Percentiles rank a stretch among this genome's conserved stretches.
Evolutionary conservation across 2,888 invertebrate species (phyloP).

Genomic region (Omphaloscelis lunosa): DNA sequence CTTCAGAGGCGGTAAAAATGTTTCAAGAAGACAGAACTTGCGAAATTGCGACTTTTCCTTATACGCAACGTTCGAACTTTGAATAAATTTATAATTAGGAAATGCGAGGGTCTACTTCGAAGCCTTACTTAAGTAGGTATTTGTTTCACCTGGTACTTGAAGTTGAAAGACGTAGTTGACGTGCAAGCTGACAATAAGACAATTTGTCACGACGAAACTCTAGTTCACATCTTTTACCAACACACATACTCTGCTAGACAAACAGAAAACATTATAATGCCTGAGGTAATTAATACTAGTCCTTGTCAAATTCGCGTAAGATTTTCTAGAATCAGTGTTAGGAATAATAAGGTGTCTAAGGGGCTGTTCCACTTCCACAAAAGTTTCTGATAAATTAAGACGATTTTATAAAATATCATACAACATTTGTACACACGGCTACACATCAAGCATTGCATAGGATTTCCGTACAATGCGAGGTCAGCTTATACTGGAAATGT

Average conservation of each 20-base stretch:
- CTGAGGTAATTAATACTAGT: neutral
- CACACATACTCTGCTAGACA: neutral
- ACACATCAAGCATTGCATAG: too few species aligned
- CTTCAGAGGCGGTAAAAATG: conserved; percentile 14
- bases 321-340: neutral
- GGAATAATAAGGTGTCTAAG: neutral
- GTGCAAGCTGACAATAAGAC: neutral
- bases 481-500: too few species aligned
- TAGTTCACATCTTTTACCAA: neutral
- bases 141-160: neutral
- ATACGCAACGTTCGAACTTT: conserved; percentile 15
- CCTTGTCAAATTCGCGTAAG: too few species aligned
- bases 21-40: conserved; percentile 11
- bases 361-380: neutral
- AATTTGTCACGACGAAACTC: neutral
- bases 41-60: conserved; percentile 13
- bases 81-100: conserved; percentile 26
- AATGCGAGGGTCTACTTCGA: neutral
- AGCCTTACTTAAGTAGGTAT: neutral
- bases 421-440: too few species aligned
- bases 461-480: too few species aligned
- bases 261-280: neutral
- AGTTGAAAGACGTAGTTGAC: neutral
- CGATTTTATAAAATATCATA: neutral
- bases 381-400: neutral